Percentiles rank a stretch among this genome's conserved stretches.
These are phyloP conservation scores for Andrena camellia DNA, from an alignment of 2,888 invertebrate species.

Conservation along the genomic window DNA sequence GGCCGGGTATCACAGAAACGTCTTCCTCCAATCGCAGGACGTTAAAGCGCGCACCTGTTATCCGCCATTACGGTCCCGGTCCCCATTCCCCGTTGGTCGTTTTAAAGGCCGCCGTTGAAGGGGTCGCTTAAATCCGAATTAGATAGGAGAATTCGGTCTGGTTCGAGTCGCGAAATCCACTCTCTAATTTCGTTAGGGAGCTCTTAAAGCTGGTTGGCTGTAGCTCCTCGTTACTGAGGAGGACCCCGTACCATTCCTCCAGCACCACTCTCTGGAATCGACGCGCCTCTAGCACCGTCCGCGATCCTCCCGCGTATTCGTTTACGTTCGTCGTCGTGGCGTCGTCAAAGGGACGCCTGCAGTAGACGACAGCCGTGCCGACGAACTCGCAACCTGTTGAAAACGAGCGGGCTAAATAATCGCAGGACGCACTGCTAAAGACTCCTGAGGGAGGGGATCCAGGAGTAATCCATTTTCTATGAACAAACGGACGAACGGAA, in stretches of 20 bases:
- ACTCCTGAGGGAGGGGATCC: neutral
- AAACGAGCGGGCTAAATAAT: slow-evolving; percentile 38
- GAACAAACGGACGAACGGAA: slow-evolving; percentile 11
- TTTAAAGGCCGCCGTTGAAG: slow-evolving; percentile 16
- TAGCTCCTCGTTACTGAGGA: slow-evolving; percentile 16
- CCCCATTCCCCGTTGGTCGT: slow-evolving; percentile 1
- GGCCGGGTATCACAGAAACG: neutral
- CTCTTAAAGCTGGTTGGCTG: slow-evolving; percentile 16
- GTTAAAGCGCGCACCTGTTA: slow-evolving; percentile 21
- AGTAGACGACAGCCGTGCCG: slow-evolving; percentile 29
- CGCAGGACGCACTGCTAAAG: slow-evolving; percentile 12
- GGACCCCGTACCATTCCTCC: slow-evolving; percentile 3
- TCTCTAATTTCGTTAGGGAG: slow-evolving; percentile 44
- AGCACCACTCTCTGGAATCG: neutral
- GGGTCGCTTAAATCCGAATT: slow-evolving; percentile 43
- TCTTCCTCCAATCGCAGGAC: neutral
- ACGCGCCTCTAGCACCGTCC: neutral
- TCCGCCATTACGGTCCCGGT: slow-evolving; percentile 12
- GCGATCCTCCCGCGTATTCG: neutral
- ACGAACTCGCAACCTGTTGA: slow-evolving; percentile 53
- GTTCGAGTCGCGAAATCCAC: slow-evolving; percentile 27
- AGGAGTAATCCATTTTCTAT: slow-evolving; percentile 49
- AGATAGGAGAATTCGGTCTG: slow-evolving; percentile 31
- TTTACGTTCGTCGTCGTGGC: neutral
- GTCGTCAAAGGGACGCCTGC: slow-evolving; percentile 31